Percentiles rank a stretch among this genome's conserved stretches.
Conservation (phyloP, 2,888 invertebrate species). For the Beris morrisii region DNA sequence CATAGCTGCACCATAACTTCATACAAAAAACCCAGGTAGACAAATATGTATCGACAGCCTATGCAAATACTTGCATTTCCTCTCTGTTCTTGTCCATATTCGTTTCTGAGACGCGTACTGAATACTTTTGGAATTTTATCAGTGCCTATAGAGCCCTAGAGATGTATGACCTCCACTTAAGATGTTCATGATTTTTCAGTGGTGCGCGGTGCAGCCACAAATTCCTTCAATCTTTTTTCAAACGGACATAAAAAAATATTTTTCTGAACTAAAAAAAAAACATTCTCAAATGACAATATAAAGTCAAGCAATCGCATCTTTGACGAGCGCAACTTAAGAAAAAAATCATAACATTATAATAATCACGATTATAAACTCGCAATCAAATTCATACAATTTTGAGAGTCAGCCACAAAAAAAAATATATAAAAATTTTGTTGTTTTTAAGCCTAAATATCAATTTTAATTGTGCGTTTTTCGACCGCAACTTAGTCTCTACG, state of each 20-base stretch:
- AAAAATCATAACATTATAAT: slow-evolving; percentile 1
- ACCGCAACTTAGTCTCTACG: slow-evolving; percentile 43
- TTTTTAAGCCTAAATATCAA: slow-evolving; percentile 3
- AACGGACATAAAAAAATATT: slow-evolving; percentile 28
- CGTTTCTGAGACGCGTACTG: too few relatives aligned
- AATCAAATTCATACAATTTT: slow-evolving; percentile 2
- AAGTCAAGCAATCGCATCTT: slow-evolving; percentile 42
- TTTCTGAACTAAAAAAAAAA: not conserved
- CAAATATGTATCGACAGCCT: too few relatives aligned
- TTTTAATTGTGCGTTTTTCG: slow-evolving; percentile 44
- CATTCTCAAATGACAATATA: slow-evolving; percentile 32
- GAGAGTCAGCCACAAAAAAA: slow-evolving; percentile 48
- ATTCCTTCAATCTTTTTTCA: too few relatives aligned
- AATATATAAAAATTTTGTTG: slow-evolving; percentile 13
- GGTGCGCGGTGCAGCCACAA: too few relatives aligned
- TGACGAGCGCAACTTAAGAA: slow-evolving; percentile 14
- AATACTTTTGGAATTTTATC: too few relatives aligned
- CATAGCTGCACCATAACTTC: too few relatives aligned
- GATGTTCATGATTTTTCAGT: too few relatives aligned
- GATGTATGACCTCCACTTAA: too few relatives aligned
- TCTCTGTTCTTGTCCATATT: too few relatives aligned
- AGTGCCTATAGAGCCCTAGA: too few relatives aligned
- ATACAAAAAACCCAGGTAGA: too few relatives aligned
- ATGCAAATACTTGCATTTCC: too few relatives aligned
- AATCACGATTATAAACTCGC: slow-evolving; percentile 5